Evolutionary conservation across 2,797 vertebrate genomes (phyloP), one percentile per base, ranked within the genome.

Genomic region (Channa striata): DNA sequence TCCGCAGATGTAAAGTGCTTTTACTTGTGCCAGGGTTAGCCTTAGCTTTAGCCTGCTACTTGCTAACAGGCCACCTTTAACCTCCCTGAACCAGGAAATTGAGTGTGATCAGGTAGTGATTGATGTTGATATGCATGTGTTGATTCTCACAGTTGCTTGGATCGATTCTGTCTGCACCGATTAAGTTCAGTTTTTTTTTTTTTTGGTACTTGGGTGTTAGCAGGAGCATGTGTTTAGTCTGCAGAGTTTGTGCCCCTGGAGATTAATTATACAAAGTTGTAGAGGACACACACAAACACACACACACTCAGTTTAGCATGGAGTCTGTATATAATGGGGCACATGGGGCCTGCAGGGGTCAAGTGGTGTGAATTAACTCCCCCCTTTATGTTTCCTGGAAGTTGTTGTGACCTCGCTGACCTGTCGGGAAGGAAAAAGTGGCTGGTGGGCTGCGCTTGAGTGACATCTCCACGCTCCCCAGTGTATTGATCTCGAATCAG

Each of bases 41-140:
- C 73, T 72, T 88, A 87, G 90, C 89, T 53, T 90, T 87, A 88
- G 88, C 89, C 25, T 75, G 84, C 92, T 87, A 71, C 77, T 61
- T 86, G 91, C 89, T 92, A 93, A 90, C 82, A 75, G 78, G 88
- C 80, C 78, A 90, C 86, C 85, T 87, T 89, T 85, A 87, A 86
- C 87, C 83, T 65, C 70, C 65, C 57, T 17, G 69, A 87, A 89
- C 70, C 85, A 88, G 83, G 83, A 90, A 91, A 80, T 63, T 70
- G 78, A 69, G 20, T 20, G 0, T 78, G 58, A 81, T 73, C 17
- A 59, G 34, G 39, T 20, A 0, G 52, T 80, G 81, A 84, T 77
- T 68, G 68, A 67, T 74, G 72, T 20, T 69, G 8, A 36, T 43
- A 10, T 59, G 37, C 3, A 50, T 9, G 40, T 37, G 46, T 33